Base-by-base conservation (phyloP, 2,888 invertebrate genomes). In the Hemicrepidius hirtus region DNA sequence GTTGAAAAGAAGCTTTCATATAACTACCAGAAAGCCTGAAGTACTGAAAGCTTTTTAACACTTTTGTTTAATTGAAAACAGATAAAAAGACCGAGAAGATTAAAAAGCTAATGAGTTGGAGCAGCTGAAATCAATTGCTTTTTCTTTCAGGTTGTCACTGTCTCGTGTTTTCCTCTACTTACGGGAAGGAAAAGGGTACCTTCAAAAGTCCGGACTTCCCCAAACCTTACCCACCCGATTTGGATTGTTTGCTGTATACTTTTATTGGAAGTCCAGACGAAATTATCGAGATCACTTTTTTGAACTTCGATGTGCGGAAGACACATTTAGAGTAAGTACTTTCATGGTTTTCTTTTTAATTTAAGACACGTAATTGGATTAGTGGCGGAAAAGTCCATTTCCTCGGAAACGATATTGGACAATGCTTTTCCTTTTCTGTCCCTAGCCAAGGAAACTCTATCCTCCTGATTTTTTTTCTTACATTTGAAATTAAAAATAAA, bases 191-290 rank as follows among this genome's bases (percentile, higher is more conserved):
- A 84, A 92, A 91, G 78, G 96, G 95, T 76, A 91, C 90, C 55
- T 96, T 96, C 88, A 93, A 91, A 84, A 95, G 95, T 80, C 96
- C 96, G 16, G 94, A 95, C 87, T 95, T 92, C 86, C 95, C 95
- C 3, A 90, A 90, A 74, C 90, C 92, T 70, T 95, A 95, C 87
- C 92, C 93, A 6, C 85, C 90, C 70, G 91, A 91, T 82, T 89
- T 94, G 84, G 91, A 93, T 88, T 96, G 96, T 84, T 90, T 96
- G 62, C 91, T 96, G 66, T 96, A 95, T 89, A 94, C 94, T 37
- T 96, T 96, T 87, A 88, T 92, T 80, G 95, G 94, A 0, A 91
- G 91, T 73, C 89, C 91, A 16, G 92, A 94, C 83, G 93, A 95
- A 87, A 94, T 96, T 81, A 92, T 96, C 76, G 94, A 95, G 86